A percentile compares a stretch with the other conserved stretches of the same genome.
Evolutionary conservation across 2,797 vertebrate genomes (phyloP).

Genomic region (Gymnopithys bicolor): DNA sequence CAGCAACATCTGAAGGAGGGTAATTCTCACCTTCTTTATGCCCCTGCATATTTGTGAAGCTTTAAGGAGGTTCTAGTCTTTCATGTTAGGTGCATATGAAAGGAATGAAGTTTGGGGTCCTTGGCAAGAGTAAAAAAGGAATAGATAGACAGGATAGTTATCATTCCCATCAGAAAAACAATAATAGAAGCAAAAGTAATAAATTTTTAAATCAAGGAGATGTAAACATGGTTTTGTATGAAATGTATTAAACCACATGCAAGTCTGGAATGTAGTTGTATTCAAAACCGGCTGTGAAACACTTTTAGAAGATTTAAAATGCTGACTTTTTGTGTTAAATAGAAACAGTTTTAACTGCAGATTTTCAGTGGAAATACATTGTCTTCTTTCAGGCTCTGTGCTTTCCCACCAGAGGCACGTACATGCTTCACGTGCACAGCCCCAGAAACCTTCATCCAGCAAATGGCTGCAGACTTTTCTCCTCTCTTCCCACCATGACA

Average conservation of each 20-base stretch:
- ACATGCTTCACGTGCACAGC: background rate
- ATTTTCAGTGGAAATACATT: background rate
- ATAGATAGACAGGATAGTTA: slow-evolving; percentile 28
- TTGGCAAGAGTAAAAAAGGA: slow-evolving; percentile 54
- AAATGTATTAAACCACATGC: slow-evolving; percentile 46
- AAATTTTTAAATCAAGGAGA: slow-evolving; percentile 20
- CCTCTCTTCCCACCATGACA: background rate
- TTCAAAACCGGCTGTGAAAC: slow-evolving; percentile 20
- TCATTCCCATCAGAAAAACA: slow-evolving; percentile 56
- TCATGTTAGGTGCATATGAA: slow-evolving; percentile 50
- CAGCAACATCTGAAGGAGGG: slow-evolving; percentile 61
- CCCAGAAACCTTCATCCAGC: background rate
- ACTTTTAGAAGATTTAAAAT: background rate
- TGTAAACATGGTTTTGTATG: slow-evolving; percentile 12
- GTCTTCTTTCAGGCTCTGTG: background rate
- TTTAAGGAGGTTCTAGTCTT: slow-evolving; percentile 36
- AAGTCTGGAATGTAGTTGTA: slow-evolving; percentile 22
- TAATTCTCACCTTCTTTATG: slow-evolving; percentile 62
- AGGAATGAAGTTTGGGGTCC: slow-evolving; percentile 40
- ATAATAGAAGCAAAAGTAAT: slow-evolving; percentile 37
- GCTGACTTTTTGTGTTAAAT: background rate
- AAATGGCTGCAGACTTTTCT: background rate
- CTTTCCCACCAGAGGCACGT: background rate
- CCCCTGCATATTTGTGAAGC: slow-evolving; percentile 46
- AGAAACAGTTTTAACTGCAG: background rate